Conservation (phyloP, 2,888 invertebrate species). For the Barypeithes pellucidus region DNA sequence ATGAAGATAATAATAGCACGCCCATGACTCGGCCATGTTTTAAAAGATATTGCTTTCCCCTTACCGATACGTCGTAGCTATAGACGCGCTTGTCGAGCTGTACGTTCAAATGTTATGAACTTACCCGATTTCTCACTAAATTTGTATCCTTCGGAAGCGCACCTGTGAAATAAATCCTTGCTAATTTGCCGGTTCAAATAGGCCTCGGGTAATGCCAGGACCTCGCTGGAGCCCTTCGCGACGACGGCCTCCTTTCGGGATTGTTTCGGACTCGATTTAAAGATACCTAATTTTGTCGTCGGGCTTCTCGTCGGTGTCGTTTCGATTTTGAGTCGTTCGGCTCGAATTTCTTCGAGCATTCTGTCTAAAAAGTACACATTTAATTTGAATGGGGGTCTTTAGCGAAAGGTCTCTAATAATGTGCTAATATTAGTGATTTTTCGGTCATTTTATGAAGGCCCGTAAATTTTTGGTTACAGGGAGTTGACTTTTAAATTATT, state of each 20-base stretch:
- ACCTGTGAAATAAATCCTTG: slow-evolving; percentile 62
- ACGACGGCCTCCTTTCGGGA: slow-evolving; percentile 54
- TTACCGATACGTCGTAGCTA: no score
- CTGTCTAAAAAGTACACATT: slow-evolving; percentile 34
- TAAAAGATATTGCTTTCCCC: no score
- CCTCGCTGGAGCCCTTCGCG: slow-evolving; percentile 65
- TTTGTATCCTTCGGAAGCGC: slow-evolving; percentile 45
- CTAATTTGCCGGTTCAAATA: slow-evolving; percentile 66
- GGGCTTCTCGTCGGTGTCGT: slow-evolving; percentile 42
- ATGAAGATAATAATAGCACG: no score
- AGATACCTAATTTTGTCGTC: slow-evolving; percentile 33
- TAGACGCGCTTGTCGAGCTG: no score
- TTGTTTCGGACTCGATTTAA: slow-evolving; percentile 19
- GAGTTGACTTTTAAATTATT: no score
- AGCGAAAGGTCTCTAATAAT: no score
- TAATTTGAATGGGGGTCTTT: not conserved
- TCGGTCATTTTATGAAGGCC: no score
- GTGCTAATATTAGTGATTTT: no score
- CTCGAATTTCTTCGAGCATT: slow-evolving; percentile 34
- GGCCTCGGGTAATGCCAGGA: slow-evolving; percentile 68
- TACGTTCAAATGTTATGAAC: no score
- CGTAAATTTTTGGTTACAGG: no score
- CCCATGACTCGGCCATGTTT: no score
- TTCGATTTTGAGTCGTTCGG: slow-evolving; percentile 19
- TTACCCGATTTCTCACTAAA: slow-evolving; percentile 30